Evolutionary conservation across 2,797 vertebrate genomes (phyloP).

Genomic region (Chelidonichthys spinosus): DNA sequence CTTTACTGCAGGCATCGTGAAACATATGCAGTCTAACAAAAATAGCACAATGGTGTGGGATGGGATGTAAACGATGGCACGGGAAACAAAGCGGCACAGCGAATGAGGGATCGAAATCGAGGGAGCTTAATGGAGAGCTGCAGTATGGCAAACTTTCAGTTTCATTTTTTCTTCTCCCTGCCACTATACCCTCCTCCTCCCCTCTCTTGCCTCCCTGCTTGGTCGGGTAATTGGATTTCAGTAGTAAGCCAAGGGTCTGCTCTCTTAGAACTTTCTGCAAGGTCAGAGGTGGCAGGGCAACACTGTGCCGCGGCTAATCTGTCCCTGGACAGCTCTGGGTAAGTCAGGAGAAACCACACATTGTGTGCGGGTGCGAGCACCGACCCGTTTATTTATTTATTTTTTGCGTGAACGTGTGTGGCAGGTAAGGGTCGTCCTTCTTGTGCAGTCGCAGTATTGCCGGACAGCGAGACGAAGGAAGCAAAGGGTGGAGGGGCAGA

Average conservation of each 20-base stretch:
- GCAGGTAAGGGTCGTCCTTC: slow-evolving; percentile 62
- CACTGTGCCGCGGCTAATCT: slow-evolving; percentile 78
- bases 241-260: slow-evolving; percentile 67
- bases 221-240: slow-evolving; percentile 80
- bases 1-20: slow-evolving; percentile 27
- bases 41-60: background rate
- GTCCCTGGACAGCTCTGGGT: slow-evolving; percentile 71
- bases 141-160: slow-evolving; percentile 41
- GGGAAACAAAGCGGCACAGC: slow-evolving; percentile 19
- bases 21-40: slow-evolving; percentile 28
- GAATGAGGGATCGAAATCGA: slow-evolving; percentile 22
- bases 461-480: slow-evolving; percentile 25
- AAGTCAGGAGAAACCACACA: slow-evolving; percentile 53
- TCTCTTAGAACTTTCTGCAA: slow-evolving; percentile 75
- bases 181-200: slow-evolving; percentile 31
- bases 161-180: slow-evolving; percentile 31
- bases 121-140: slow-evolving; percentile 32
- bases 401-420: slow-evolving; percentile 51
- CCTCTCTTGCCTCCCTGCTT: slow-evolving; percentile 65
- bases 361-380: slow-evolving; percentile 15
- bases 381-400: background rate
- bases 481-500: slow-evolving; percentile 31
- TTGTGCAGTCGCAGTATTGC: slow-evolving; percentile 51
- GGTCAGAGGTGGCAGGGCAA: slow-evolving; percentile 78
- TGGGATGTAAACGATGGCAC: slow-evolving; percentile 22